Base-by-base conservation (phyloP, 1,140 invertebrate species). In the Temnothorax curvispinosus region DNA sequence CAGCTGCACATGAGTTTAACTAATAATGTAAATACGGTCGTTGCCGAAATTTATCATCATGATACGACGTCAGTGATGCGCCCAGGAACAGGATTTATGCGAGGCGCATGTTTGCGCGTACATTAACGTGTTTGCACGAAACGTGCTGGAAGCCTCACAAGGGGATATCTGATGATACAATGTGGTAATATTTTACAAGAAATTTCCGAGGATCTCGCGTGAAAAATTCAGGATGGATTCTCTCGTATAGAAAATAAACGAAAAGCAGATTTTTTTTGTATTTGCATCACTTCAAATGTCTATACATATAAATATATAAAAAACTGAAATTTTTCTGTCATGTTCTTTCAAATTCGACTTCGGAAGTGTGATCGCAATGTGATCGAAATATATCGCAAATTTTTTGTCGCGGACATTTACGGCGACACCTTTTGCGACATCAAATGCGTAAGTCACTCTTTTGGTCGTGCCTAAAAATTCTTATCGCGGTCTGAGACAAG, bases 401-500 rank as follows among this genome's bases (percentile, higher is more conserved):
- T 21, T 13, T 6, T 64, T 65, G 21, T 21, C 11, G 11, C 32
- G 7, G 1, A 27, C n/a, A 44, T 76, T 76, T 44, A 58, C 35
- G n/a, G n/a, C 8, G 4, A 35, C 47, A 41, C 38, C 44, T 65
- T 54, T 67, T 13, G n/a, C 7, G 44, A 32, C 3, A 67, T 21
- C 58, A 44, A 62, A 21, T 67, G 44, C 32, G 32, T 52, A 67
- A 80, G 15, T 60, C 60, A 11, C 13, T n/a, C 9, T 6, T 41
- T 21, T 5, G 11, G 0, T 64, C 58, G 21, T 32, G 8, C 41
- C 11, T 69, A 87, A 91, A 91, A 91, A 88, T 91, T 75, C 90
- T 91, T 91, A 91, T 90, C 89, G 58, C 64, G 18, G 54, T 27
- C 56, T 74, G 84, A 92, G 87, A 92, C 89, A 91, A 80, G 60